A percentile compares a stretch with the other conserved stretches of the same genome.
Conservation (phyloP, 1,140 invertebrate species). For the Stenopsyche tienmushanensis region DNA sequence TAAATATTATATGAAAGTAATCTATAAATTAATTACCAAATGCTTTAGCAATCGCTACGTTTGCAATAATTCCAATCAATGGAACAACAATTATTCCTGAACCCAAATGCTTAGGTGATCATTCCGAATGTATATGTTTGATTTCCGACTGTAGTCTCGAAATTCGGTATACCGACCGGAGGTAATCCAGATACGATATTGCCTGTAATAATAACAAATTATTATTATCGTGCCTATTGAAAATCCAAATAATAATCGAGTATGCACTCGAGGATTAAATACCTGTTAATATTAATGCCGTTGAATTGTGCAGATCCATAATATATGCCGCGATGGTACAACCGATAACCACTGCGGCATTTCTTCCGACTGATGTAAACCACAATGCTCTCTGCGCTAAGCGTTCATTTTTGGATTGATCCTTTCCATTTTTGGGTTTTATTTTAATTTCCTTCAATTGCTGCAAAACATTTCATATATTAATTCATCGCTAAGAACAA, state of each 20-base stretch:
- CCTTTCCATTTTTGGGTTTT: slow-evolving; percentile 46
- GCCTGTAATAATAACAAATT: slow-evolving; percentile 52
- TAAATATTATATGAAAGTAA: slow-evolving; percentile 9
- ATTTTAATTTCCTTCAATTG: slow-evolving; percentile 55
- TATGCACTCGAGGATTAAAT: too few relatives aligned
- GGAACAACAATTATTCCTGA: slow-evolving; percentile 70
- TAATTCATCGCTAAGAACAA: background rate
- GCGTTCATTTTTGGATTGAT: slow-evolving; percentile 41
- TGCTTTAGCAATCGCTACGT: slow-evolving; percentile 78
- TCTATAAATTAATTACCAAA: slow-evolving; percentile 56
- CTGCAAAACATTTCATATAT: slow-evolving; percentile 45
- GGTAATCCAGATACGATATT: slow-evolving; percentile 65
- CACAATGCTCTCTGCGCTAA: slow-evolving; percentile 48
- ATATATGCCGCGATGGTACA: slow-evolving; percentile 68
- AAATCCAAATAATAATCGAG: too few relatives aligned
- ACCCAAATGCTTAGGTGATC: slow-evolving; percentile 64
- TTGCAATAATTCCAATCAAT: slow-evolving; percentile 71
- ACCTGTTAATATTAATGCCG: slow-evolving; percentile 69
- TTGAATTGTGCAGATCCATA: slow-evolving; percentile 52
- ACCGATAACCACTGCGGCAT: slow-evolving; percentile 74
- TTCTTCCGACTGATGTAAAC: slow-evolving; percentile 59
- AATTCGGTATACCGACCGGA: slow-evolving; percentile 55
- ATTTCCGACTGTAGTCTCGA: slow-evolving; percentile 57
- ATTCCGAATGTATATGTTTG: slow-evolving; percentile 58
- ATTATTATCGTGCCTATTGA: too few relatives aligned